Evolutionary conservation across 2,113 vertebrate genomes (phyloP).

Genomic region (Xiphorhynchus elegans): DNA sequence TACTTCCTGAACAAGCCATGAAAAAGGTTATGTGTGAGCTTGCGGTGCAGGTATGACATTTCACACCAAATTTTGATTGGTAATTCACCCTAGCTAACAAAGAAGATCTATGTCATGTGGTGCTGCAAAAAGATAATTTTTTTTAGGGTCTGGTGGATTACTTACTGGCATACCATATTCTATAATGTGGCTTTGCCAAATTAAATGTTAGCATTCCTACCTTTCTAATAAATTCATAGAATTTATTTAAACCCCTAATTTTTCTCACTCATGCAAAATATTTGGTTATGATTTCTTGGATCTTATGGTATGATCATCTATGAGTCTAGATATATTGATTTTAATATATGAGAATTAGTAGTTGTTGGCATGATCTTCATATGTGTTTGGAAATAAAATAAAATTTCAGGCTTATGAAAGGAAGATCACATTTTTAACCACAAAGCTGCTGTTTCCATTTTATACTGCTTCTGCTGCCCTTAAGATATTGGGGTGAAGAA

Average conservation of each 20-base stretch:
- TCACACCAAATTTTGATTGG: background rate
- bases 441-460: slow-evolving; percentile 3
- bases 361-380: background rate
- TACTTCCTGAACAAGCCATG: background rate
- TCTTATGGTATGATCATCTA: background rate
- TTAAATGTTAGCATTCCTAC: background rate
- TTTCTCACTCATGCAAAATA: background rate
- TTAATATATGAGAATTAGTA: background rate
- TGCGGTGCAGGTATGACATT: background rate
- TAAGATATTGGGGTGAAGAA: slow-evolving; percentile 68
- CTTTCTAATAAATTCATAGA: background rate
- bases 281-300: background rate
- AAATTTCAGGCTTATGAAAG: background rate
- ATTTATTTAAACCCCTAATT: background rate
- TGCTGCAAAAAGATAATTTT: background rate
- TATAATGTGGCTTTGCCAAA: background rate
- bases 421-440: background rate
- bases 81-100: background rate
- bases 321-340: background rate
- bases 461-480: slow-evolving; percentile 46
- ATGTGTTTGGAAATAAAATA: background rate
- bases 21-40: background rate
- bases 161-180: background rate
- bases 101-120: background rate
- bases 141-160: background rate